phyloP scores from a whole-genome alignment of 2,797 vertebrate genomes.

The Crax fasciolata region DNA sequence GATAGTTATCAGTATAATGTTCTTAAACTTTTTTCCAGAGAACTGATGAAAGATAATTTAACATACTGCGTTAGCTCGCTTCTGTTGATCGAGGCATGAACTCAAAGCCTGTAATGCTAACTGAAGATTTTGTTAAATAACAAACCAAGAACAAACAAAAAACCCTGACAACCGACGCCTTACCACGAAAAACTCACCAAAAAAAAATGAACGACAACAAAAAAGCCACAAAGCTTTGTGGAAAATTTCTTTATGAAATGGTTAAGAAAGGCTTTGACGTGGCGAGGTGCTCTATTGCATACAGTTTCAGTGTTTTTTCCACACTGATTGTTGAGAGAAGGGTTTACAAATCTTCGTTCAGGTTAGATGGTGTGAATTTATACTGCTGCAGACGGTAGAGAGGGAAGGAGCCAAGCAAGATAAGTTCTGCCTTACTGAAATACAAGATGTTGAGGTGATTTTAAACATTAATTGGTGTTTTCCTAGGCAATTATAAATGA shows the following conservation, averaged over 20 bases:
- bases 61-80: neutral
- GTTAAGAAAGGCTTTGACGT: neutral
- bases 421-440: neutral
- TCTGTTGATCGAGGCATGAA: neutral
- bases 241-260: neutral
- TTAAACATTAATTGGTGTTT: neutral
- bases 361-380: neutral
- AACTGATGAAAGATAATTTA: neutral
- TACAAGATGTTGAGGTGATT: neutral
- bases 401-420: neutral
- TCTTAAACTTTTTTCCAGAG: neutral
- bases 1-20: neutral
- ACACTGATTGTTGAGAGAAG: neutral
- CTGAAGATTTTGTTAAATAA: neutral
- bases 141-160: neutral
- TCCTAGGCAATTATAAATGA: constrained; percentile 92
- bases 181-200: neutral
- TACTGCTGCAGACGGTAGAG: neutral
- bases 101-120: neutral
- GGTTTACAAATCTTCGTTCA: neutral
- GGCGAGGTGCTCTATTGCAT: neutral
- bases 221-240: neutral
- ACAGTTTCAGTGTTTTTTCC: neutral
- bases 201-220: accelerated
- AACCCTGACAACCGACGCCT: neutral